Percentiles rank a stretch among this genome's conserved stretches.
These are phyloP conservation scores for Platanista minor DNA, from an alignment of 2,113 vertebrate species.

Conservation along the genomic window DNA sequence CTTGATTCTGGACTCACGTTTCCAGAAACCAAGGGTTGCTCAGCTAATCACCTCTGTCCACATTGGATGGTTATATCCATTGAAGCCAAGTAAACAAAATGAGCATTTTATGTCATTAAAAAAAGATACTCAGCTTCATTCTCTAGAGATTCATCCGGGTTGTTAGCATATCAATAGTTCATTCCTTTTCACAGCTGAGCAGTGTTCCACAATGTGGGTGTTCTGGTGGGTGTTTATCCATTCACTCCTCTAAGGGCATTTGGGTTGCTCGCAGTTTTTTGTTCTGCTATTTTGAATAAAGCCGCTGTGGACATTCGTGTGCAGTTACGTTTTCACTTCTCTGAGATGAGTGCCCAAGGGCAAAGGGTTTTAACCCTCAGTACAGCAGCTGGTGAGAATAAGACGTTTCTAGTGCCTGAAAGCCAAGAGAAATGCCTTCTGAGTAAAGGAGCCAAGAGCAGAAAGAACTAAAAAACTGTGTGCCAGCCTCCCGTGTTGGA, in stretches of 20 bases:
- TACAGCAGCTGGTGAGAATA: not conserved
- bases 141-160: not conserved
- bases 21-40: not conserved
- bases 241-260: not conserved
- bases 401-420: not conserved
- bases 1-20: not conserved
- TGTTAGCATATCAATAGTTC: fast-evolving
- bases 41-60: not conserved
- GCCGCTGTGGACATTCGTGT: not conserved
- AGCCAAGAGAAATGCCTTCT: not conserved
- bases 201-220: not conserved
- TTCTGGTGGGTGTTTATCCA: not conserved
- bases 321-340: not conserved
- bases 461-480: fast-evolving
- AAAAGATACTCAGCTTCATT: not conserved
- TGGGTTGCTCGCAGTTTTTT: not conserved
- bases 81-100: not conserved
- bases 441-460: not conserved
- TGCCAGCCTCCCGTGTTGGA: not conserved
- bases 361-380: not conserved
- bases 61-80: not conserved
- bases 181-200: not conserved
- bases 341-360: not conserved
- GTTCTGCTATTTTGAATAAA: not conserved
- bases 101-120: not conserved